A percentile compares a stretch with the other conserved stretches of the same genome.
Conservation (phyloP, 2,113 vertebrate species). For the Macaca fascicularis region DNA sequence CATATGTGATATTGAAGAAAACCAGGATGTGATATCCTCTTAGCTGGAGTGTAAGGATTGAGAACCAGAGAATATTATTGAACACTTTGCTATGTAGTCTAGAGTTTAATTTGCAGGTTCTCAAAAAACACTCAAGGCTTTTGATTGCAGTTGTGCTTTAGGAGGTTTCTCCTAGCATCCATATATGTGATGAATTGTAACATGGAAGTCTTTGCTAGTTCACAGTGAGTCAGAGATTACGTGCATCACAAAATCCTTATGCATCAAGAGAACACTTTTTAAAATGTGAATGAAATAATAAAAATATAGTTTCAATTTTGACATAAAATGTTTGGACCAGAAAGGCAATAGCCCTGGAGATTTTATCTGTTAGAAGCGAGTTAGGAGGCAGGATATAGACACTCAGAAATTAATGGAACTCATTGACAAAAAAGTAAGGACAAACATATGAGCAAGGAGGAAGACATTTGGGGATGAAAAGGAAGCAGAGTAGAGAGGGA, state of each 20-base stretch:
- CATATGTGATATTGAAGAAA: neutral
- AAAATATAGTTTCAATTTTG: conserved; percentile 13
- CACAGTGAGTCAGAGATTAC: neutral
- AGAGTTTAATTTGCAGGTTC: neutral
- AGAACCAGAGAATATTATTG: neutral
- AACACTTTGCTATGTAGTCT: neutral
- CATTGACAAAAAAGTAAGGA: neutral
- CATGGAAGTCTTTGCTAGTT: neutral
- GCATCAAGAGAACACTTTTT: neutral
- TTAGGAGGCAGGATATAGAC: neutral
- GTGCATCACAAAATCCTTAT: neutral
- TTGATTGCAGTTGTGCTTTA: neutral
- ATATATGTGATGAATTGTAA: neutral
- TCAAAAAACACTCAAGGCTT: neutral
- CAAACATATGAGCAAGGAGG: neutral
- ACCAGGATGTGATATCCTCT: neutral
- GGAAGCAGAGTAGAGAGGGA: neutral
- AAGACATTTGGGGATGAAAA: neutral
- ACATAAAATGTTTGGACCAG: neutral
- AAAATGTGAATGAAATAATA: conserved; percentile 37
- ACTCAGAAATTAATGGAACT: neutral
- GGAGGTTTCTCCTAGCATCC: neutral
- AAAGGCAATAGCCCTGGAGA: neutral
- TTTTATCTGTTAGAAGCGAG: neutral
- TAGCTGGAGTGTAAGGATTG: neutral